Percentiles rank a stretch among this genome's conserved stretches.
These are phyloP conservation scores for Brachirus orientalis DNA, from an alignment of 2,113 vertebrate genomes.

Conservation along the genomic window DNA sequence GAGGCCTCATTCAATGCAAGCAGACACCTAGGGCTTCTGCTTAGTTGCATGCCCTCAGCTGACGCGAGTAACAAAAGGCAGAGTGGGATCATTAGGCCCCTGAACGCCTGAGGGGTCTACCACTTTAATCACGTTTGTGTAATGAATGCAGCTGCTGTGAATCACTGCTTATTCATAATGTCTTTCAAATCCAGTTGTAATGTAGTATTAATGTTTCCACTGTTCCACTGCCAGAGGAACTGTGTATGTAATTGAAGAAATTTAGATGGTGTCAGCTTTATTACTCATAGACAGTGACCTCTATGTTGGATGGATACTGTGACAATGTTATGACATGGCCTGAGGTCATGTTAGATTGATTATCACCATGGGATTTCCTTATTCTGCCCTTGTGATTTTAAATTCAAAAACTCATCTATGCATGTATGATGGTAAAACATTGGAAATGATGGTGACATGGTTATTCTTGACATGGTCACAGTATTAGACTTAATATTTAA, in stretches of 20 bases:
- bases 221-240: conserved; percentile 52
- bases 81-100: conserved; percentile 76
- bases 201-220: conserved; percentile 62
- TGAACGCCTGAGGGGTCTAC: conserved; percentile 67
- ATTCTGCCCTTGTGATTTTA: conserved; percentile 24
- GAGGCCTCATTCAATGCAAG: conserved; percentile 63
- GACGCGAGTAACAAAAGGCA: conserved; percentile 79
- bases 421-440: conserved; percentile 20
- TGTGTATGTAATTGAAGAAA: conserved; percentile 52
- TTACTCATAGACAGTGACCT: conserved; percentile 43
- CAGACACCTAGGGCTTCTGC: conserved; percentile 68
- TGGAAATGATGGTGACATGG: neutral
- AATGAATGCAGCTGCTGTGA: conserved; percentile 81
- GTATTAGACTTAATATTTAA: neutral
- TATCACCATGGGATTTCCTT: conserved; percentile 56
- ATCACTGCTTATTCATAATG: conserved; percentile 74
- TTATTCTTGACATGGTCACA: neutral
- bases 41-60: conserved; percentile 70
- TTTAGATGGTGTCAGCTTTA: conserved; percentile 54
- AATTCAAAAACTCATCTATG: conserved; percentile 24
- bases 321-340: conserved; percentile 71
- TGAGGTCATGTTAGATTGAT: conserved; percentile 59
- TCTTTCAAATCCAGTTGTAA: conserved; percentile 62
- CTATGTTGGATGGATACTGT: conserved; percentile 44
- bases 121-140: conserved; percentile 80